Base-by-base conservation (phyloP, 2,888 invertebrate species). In the Sinopyrophorus schimmeli region DNA sequence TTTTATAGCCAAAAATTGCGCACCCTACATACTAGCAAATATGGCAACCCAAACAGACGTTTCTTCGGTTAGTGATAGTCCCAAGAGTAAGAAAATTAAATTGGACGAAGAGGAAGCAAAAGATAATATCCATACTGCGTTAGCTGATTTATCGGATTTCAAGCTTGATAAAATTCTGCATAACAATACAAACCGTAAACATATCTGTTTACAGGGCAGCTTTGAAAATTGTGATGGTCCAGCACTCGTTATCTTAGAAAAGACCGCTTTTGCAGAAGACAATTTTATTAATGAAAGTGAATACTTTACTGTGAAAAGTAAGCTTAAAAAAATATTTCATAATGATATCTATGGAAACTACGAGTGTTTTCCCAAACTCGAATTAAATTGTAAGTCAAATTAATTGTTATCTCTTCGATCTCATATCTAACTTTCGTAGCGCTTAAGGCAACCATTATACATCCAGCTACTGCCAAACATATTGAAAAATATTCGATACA, bases 391-490 rank as follows among this genome's bases (percentile, higher is more conserved):
- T 89, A 71, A 77, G 77, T 70, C 53, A 30, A 21, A 43, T 30
- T 49, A 34, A 18, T n/a, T n/a, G n/a, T n/a, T n/a, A n/a, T n/a
- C n/a, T n/a, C n/a, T n/a, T n/a, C n/a, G n/a, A n/a, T n/a, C n/a
- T n/a, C n/a, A n/a, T n/a, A n/a, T n/a, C n/a, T n/a, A n/a, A n/a
- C n/a, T 44, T 35, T 78, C 77, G 5, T 72, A 93, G 93, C 81
- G 60, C 77, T 97, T 2, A 95, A 95, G 69, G 82, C 89, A 0
- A 92, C 91, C 5, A 78, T 98, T 15, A 90, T 98, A 54, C 89
- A 89, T 73, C 99, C 99, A 2, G 97, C 96, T 0, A 92, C 93
- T 16, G 85, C 90, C 41, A 91, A 92, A 67, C 96, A 97, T 64
- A 86, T 98, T 9, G 78, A 83, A 4, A 98, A 96, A 70, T 98